Evolutionary conservation across 2,888 invertebrate genomes (phyloP), one percentile per base, ranked within the genome.

Genomic region (Amphimallon solstitiale): DNA sequence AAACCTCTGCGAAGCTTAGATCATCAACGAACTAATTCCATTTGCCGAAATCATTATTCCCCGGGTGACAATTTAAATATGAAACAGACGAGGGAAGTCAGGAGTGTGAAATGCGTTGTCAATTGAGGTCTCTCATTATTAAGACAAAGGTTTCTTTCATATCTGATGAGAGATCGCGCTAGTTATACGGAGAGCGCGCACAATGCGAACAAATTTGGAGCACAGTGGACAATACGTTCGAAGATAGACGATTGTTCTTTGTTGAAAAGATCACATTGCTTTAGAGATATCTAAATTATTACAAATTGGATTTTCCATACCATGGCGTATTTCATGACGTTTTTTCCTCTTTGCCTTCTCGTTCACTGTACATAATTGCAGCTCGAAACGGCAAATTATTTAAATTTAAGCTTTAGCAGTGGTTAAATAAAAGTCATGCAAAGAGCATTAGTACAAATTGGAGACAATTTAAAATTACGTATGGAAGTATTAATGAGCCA

Each of bases 391-490:
- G 54, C 38, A 23, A 40, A 56, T 56, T 56, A 56, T 56, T 23
- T 40, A 6, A 40, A 56, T 56, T 38, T 56, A 40, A 56, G 40
- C 40, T 38, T 56, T 40, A 23, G 38, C 17, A 38, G 56, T 23
- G 56, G 23, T 21, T 19, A 40, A 56, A 56, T 56, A 23, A 21
- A 19, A 35, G n/a, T 35, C n/a, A 21, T 56, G 14, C 40, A 17
- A 40, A 56, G 40, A 56, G 40, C 23, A 40, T 56, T 56, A 56
- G 21, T 40, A 40, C 40, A 56, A 56, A 38, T 56, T 56, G 40
- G 12, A 21, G 40, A 40, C 12, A 38, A 23, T 40, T 56, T 56
- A 56, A 56, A 23, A 21, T 56, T 14, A 56, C 56, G 14, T 56
- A 17, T 21, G 14, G 14, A 38, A 29, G 15, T 40, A 40, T 40